Percentiles rank a stretch among this genome's conserved stretches.
These are phyloP conservation scores for Crocuta crocuta DNA, from an alignment of 2,113 vertebrate genomes.

Conservation along the genomic window DNA sequence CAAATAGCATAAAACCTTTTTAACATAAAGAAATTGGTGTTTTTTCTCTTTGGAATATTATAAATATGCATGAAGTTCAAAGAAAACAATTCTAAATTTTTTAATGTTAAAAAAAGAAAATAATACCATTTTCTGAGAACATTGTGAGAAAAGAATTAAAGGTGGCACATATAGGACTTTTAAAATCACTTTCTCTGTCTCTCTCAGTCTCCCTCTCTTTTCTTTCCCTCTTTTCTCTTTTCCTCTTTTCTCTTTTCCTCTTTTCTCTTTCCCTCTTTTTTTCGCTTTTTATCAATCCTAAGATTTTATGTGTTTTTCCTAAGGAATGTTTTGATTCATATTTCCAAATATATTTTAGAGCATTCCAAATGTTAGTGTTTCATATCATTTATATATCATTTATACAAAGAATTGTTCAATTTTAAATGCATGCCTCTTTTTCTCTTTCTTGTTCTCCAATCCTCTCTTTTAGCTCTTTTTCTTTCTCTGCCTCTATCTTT, in stretches of 20 bases:
- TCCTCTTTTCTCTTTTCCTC: background rate
- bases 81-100: background rate
- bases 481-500: background rate
- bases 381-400: background rate
- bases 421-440: background rate
- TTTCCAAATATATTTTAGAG: background rate
- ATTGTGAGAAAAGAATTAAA: background rate
- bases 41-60: background rate
- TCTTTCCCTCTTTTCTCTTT: background rate
- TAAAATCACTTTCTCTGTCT: background rate
- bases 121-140: background rate
- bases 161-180: background rate
- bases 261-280: background rate
- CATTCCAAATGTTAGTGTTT: background rate
- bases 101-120: background rate
- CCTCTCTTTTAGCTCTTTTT: background rate
- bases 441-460: background rate
- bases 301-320: background rate
- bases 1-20: background rate
- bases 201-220: too few species aligned
- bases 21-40: background rate
- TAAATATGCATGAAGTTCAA: background rate
- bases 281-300: too few species aligned
- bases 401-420: background rate
- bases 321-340: background rate